Evolutionary conservation across 2,113 vertebrate genomes (phyloP), one percentile per base, ranked within the genome.

Genomic region (Paradisaea rubra): DNA sequence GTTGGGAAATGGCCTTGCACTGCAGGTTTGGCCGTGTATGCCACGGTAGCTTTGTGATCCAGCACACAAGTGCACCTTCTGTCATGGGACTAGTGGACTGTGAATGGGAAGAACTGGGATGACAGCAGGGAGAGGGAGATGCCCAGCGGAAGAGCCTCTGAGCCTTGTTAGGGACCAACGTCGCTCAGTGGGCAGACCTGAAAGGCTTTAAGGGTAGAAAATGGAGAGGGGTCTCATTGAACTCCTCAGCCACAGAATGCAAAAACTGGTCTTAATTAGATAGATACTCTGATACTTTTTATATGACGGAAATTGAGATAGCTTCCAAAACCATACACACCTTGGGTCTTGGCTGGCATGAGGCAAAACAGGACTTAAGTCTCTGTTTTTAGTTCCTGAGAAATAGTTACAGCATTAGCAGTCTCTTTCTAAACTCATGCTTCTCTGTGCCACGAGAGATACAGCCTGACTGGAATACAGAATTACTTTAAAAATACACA

Each of bases 1-100:
- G 19, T 4, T 8, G 20, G 57, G 30, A 76, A 39, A 49, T 19
- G 20, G 25, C 33, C 23, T 88, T 41, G 30, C 17, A 7, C 45
- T 49, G 59, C 25, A 57, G 22, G 31, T 60, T 61, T 74, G 6
- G 1, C 49, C 0, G 0, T 6, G 21, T 50, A 22, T 52, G 13
- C 22, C 0, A 0, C 27, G 47, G 50, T 30, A 44, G n/a, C 44
- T 64, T n/a, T 31, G 64, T 54, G n/a, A 47, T 52, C 35, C 31
- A 31, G 27, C 61, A n/a, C 35, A 20, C 23, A 17, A 61, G 13
- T 27, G 11, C 14, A n/a, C 5, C 28, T 76, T 86, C 82, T 72
- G 23, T 56, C 15, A 3, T 20, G 35, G 59, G 53, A 15, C 22
- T 63, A 30, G 22, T 12, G 52, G 49, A 8, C 30, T 39, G 54